Percentiles rank a stretch among this genome's conserved stretches.
Evolutionary conservation across 2,888 invertebrate genomes (phyloP).

Genomic region (Mantis religiosa): DNA sequence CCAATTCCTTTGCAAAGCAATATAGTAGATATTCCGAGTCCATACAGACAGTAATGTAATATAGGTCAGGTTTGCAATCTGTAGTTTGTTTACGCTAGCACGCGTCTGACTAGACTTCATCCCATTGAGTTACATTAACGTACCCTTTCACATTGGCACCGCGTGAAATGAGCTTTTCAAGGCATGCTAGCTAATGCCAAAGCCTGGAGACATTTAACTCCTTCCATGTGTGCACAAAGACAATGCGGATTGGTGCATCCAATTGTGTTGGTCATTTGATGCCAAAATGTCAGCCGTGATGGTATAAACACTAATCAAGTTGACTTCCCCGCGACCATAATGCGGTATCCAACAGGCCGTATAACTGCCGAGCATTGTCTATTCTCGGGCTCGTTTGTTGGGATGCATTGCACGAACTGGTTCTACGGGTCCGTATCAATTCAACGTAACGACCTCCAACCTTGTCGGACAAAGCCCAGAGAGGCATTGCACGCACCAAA

Average conservation of each 20-base stretch:
- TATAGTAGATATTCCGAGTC: no score
- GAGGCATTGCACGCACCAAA: neutral
- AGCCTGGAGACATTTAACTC: neutral
- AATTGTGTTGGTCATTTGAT: neutral
- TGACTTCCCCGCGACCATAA: neutral
- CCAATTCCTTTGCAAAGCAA: no score
- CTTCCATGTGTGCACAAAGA: neutral
- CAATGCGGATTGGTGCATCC: neutral
- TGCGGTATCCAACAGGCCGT: neutral
- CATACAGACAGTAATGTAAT: no score
- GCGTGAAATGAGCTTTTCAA: no score
- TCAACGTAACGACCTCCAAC: neutral
- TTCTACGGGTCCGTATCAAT: neutral
- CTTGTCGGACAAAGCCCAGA: neutral
- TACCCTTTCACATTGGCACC: no score
- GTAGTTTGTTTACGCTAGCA: no score
- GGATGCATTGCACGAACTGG: constrained; percentile 1
- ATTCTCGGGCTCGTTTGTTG: neutral
- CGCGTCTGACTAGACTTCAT: no score
- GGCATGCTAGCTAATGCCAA: no score
- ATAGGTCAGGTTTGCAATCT: no score
- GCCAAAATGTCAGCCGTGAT: neutral
- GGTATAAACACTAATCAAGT: neutral
- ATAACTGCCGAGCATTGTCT: neutral
- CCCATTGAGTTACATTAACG: no score